Evolutionary conservation across 2,113 vertebrate species (phyloP), one percentile per base, ranked within the genome.

Genomic region (Ochotona princeps): DNA sequence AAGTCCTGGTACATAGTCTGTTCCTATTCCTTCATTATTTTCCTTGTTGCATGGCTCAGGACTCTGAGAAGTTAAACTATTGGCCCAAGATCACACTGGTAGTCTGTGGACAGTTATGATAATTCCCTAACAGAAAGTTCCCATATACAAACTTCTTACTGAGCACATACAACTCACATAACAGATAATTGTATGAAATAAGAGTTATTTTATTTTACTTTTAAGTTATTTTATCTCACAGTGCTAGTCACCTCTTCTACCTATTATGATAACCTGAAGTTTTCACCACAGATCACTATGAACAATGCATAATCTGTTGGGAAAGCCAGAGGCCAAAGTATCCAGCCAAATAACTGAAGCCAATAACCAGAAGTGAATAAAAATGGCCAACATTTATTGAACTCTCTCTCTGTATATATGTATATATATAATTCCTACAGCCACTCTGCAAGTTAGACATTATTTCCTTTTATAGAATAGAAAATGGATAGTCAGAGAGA

Each of bases 151-250:
- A 47, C 8, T 51, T 66, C 38, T 28, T n/a, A 38, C 60, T 6
- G 26, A 90, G 60, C 26, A 30, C n/a, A 76, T 7, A 32, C 67
- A 89, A 67, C 75, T 88, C 44, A 65, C 5, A 47, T 73, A 60
- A 83, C 32, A 65, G 15, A 74, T 84, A 63, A 70, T 88, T 92
- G 91, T 65, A 76, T 83, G 83, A 94, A 93, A 84, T 93, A 87
- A 72, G 94, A 72, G 23, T 61, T 79, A 44, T 44, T 44, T 44
- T 44, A 44, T 44, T 44, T 44, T 6, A 44, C 38, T 6, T 44
- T 44, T 44, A 44, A 44, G 38, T 44, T 44, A 44, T 44, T 44
- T 44, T 44, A 44, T 44, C 47, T 83, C 83, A 70, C 35, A 93
- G 67, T 78, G 4, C 15, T 11, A 91, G 35, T 23, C 32, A 61